These are phyloP conservation scores for Calyptomena viridis DNA, from an alignment of 2,113 vertebrate species.

Conservation along the genomic window DNA sequence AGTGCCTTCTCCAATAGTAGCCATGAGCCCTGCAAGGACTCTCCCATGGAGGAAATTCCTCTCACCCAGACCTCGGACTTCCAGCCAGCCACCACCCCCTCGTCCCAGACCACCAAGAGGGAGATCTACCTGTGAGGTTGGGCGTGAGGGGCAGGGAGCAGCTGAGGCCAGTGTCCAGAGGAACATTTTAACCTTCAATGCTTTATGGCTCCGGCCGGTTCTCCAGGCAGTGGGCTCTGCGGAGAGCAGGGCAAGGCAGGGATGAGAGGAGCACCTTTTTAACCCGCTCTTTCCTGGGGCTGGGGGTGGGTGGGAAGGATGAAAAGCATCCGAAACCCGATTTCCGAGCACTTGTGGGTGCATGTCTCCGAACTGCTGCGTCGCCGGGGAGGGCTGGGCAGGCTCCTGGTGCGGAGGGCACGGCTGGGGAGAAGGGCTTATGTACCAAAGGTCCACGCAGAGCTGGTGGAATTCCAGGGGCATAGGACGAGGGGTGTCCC, in stretches of 20 bases:
- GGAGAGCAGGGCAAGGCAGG: constrained; percentile 61
- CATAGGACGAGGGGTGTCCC: constrained; percentile 51
- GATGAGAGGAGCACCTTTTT: constrained; percentile 50
- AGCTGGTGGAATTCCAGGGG: constrained; percentile 67
- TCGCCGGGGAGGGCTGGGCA: constrained; percentile 50
- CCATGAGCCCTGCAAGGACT: constrained; percentile 94
- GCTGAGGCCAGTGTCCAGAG: constrained; percentile 53
- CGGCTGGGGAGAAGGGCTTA: constrained; percentile 75
- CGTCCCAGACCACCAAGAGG: constrained; percentile 92
- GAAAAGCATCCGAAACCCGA: neutral
- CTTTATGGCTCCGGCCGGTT: constrained; percentile 38
- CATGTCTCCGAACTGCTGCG: constrained; percentile 36
- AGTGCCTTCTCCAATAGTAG: constrained; percentile 97
- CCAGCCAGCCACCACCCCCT: constrained; percentile 85
- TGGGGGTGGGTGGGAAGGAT: constrained; percentile 23
- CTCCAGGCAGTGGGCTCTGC: constrained; percentile 43
- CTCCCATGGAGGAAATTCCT: constrained; percentile 93
- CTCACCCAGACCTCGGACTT: constrained; percentile 95
- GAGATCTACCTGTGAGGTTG: constrained; percentile 98
- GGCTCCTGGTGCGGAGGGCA: constrained; percentile 47
- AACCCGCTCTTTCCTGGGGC: constrained; percentile 6
- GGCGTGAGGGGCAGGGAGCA: constrained; percentile 38
- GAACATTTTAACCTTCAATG: constrained; percentile 60
- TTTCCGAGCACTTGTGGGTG: neutral
- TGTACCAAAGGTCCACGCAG: constrained; percentile 79